Evolutionary conservation across 2,888 invertebrate species (phyloP).

Genomic region (Amblyjoppa fuscipennis): DNA sequence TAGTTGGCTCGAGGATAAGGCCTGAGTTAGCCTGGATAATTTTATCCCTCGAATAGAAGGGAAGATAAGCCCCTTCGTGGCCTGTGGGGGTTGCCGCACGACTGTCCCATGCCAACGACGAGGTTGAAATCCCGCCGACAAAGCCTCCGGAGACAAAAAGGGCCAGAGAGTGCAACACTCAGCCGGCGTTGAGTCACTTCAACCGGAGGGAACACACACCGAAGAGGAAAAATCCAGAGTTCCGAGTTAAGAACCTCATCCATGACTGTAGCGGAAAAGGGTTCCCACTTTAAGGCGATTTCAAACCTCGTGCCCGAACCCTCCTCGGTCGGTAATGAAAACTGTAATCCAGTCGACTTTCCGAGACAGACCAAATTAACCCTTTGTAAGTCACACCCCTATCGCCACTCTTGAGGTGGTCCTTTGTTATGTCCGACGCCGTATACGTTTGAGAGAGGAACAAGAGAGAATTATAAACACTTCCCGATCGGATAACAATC

Average conservation of each 20-base stretch:
- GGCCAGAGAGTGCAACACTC: slow-evolving; percentile 24
- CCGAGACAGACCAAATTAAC: no score
- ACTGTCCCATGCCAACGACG: slow-evolving; percentile 43
- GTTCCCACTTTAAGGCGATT: slow-evolving; percentile 3
- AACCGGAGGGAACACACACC: slow-evolving; percentile 22
- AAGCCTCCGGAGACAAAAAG: slow-evolving; percentile 24
- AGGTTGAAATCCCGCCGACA: slow-evolving; percentile 24
- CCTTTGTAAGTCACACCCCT: no score
- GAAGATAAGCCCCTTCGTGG: slow-evolving; percentile 53
- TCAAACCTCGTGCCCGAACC: neutral
- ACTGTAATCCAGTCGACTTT: no score
- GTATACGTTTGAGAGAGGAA: no score
- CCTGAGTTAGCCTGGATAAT: slow-evolving; percentile 57
- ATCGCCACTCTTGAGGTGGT: no score
- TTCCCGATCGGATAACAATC: no score
- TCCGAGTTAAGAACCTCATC: slow-evolving; percentile 44
- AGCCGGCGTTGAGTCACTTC: slow-evolving; percentile 54
- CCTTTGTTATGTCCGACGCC: no score
- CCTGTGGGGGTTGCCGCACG: slow-evolving; percentile 13
- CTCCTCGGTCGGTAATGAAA: no score
- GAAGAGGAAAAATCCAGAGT: slow-evolving; percentile 28
- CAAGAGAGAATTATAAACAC: no score
- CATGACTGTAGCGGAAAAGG: neutral
- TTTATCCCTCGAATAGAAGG: slow-evolving; percentile 61
- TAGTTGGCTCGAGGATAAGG: slow-evolving; percentile 52